Evolutionary conservation across 2,888 invertebrate species (phyloP).

Genomic region (Electrophaes corylata): DNA sequence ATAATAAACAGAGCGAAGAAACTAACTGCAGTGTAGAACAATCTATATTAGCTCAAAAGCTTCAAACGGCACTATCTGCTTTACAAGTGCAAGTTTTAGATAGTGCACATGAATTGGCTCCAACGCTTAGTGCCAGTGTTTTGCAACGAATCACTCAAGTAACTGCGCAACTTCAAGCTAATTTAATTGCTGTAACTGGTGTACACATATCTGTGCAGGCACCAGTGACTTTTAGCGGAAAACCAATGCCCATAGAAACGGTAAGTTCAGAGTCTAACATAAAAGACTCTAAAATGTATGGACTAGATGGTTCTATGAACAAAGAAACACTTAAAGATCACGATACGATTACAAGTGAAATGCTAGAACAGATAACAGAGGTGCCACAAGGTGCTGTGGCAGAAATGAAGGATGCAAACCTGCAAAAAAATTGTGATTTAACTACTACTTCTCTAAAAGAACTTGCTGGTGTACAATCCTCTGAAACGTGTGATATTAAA

Average conservation of each 20-base stretch:
- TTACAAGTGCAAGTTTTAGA: conserved; percentile 59
- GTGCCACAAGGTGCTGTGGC: conserved; percentile 5
- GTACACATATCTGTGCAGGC: conserved; percentile 47
- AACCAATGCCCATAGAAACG: conserved; percentile 16
- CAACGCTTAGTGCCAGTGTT: conserved; percentile 47
- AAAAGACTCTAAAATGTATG: conserved; percentile 20
- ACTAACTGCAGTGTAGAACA: conserved; percentile 42
- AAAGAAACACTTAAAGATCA: not conserved
- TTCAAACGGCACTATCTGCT: conserved; percentile 56
- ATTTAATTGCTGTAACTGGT: conserved; percentile 56
- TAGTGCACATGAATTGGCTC: conserved; percentile 50
- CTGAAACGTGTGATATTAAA: not conserved
- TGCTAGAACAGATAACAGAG: conserved; percentile 1
- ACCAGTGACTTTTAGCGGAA: conserved; percentile 34
- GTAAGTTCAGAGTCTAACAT: not conserved
- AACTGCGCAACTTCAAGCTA: conserved; percentile 59
- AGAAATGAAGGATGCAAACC: not conserved
- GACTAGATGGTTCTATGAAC: not conserved
- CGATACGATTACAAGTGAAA: not conserved
- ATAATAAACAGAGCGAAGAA: conserved; percentile 34
- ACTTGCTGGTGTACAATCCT: not conserved
- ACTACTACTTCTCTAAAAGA: not conserved
- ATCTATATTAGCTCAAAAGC: conserved; percentile 50
- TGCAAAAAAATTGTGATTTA: not conserved
- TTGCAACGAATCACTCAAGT: conserved; percentile 55